Base-by-base conservation (phyloP, 2,888 invertebrate species). In the Ditula angustiorana region DNA sequence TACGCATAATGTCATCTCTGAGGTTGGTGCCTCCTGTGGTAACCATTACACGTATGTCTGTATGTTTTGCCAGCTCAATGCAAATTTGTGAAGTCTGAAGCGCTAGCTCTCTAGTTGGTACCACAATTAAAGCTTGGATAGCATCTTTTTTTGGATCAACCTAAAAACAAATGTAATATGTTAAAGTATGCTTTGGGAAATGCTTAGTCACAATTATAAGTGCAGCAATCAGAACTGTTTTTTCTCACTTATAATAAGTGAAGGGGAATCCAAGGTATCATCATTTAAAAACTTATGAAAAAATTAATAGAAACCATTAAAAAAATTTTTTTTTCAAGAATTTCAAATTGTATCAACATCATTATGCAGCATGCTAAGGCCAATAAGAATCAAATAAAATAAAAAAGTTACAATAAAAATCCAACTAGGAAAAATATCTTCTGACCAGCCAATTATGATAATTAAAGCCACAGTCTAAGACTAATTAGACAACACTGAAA, bases 81-180 rank as follows among this genome's bases (percentile, higher is more conserved):
- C 99, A 99, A 87, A 99, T 99, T 94, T 99, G 99, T 94, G 99
- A 99, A 84, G 99, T 99, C 93, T 99, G 99, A 80, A 99, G 95
- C 70, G 99, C 99, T 90, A 99, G 94, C 94, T 99, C 99, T 93
- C 99, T 95, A 68, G 99, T 99, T 71, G 99, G 99, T 83, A 99
- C 99, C 88, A 99, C 97, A 79, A 99, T 96, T 93, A 99, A 94
- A 80, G 99, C 99, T 95, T 99, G 99, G 87, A 99, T 99, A 88
- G 95, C 95, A 94, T 98, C 97, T 94, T 96, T 96, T 83, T 95
- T 95, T 67, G 97, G 95, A 91, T 97, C 97, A 80, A 97, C 96
- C 92, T 92, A 74, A 24, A 74, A 77, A 67, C 61, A 63, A 61
- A 13, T 44, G 61, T 56, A 64, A 70, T 61, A 24, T 62, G 33